Evolutionary conservation across 2,113 vertebrate genomes (phyloP).

Genomic region (Orientallactaga bullata): DNA sequence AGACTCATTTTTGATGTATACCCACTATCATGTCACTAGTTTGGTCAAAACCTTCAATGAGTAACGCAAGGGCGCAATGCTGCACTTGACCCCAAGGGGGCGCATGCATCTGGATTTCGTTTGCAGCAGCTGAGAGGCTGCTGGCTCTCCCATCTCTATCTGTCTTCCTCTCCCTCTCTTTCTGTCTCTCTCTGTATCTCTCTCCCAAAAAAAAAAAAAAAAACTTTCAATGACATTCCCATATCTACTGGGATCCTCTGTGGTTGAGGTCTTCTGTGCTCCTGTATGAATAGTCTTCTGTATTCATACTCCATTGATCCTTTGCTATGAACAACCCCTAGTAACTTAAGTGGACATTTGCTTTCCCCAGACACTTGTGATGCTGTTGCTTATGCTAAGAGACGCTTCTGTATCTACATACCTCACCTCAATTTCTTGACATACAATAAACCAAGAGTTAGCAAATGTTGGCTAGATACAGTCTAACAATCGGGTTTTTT

Average conservation of each 20-base stretch:
- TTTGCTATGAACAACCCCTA: neutral
- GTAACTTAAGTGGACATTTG: neutral
- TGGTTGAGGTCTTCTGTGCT: neutral
- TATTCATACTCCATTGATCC: neutral
- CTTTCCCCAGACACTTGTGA: neutral
- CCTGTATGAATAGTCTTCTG: neutral
- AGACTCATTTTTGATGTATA: neutral
- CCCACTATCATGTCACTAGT: neutral
- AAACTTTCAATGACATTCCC: neutral
- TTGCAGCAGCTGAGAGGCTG: no score
- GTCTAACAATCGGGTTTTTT: neutral
- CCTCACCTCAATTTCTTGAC: neutral
- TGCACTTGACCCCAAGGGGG: no score
- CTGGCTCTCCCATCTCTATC: no score
- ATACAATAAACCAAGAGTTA: neutral
- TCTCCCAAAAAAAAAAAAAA: no score
- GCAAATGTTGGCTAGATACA: neutral
- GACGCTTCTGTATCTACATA: neutral
- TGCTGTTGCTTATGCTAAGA: neutral
- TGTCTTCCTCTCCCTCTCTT: no score
- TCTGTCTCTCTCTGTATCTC: no score
- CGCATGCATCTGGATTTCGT: no score
- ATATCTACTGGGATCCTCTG: neutral
- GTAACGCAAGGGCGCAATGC: no score
- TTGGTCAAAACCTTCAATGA: neutral